Conservation (phyloP, 2,888 invertebrate species). For the Harpalus rufipes region DNA sequence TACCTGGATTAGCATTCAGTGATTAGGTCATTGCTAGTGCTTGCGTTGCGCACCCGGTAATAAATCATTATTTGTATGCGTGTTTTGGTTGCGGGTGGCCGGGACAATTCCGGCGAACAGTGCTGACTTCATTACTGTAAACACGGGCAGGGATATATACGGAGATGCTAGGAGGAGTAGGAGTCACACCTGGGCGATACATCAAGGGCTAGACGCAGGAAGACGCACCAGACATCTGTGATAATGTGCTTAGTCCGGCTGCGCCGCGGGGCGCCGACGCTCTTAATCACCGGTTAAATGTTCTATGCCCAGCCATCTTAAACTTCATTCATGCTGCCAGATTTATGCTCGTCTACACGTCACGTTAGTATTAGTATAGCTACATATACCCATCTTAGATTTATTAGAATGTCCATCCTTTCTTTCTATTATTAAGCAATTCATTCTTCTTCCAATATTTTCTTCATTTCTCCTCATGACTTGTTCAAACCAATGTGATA, state of each 20-base stretch:
- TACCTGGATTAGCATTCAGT: slow-evolving; percentile 62
- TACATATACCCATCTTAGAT: too few relatives aligned
- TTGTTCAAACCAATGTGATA: too few relatives aligned
- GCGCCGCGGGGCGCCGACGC: slow-evolving; percentile 67
- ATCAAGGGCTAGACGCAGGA: slow-evolving; percentile 45
- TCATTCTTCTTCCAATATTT: too few relatives aligned
- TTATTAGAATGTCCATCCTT: too few relatives aligned
- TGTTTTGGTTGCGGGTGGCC: slow-evolving; percentile 75
- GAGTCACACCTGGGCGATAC: slow-evolving; percentile 62
- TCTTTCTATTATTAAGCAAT: too few relatives aligned
- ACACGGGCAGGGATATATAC: slow-evolving; percentile 65
- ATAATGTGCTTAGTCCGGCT: slow-evolving; percentile 69
- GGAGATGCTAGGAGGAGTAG: neutral
- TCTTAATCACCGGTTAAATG: slow-evolving; percentile 42
- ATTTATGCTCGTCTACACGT: slow-evolving; percentile 15
- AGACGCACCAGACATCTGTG: slow-evolving; percentile 68
- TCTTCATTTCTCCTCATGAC: too few relatives aligned
- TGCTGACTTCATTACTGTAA: slow-evolving; percentile 75
- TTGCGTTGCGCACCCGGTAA: slow-evolving; percentile 68
- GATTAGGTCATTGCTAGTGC: slow-evolving; percentile 57
- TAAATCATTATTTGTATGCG: slow-evolving; percentile 74
- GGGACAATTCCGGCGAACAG: slow-evolving; percentile 72
- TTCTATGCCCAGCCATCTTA: slow-evolving; percentile 21
- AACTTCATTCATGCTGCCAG: slow-evolving; percentile 1
- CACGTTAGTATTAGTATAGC: too few relatives aligned